Base-by-base conservation (phyloP, 2,888 invertebrate genomes). In the Gymnocheta viridis region DNA sequence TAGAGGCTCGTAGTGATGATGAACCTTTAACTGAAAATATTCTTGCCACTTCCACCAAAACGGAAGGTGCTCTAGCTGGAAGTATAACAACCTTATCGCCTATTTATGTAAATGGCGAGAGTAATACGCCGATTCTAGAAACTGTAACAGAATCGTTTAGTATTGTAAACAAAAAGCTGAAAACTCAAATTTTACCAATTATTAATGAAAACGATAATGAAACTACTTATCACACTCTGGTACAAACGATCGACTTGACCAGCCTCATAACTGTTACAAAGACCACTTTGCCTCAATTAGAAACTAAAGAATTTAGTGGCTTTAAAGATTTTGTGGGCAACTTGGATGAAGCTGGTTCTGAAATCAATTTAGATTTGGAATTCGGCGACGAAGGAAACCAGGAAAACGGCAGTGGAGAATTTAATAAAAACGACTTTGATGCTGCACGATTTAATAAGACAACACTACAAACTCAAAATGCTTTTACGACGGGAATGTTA, bases 91-190 rank as follows among this genome's bases (percentile, higher is more conserved):
- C 97, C 1, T 93, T 98, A 44, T 96, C 97, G 10, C 94, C 97
- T 0, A 94, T 98, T 84, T 95, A 95, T 81, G 94, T 95, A 7
- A 96, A 95, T 87, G 96, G 95, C 87, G 80, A 82, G 3, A 94
- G 95, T 90, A 96, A 96, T 91, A 97, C 97, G 0, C 97, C 97
- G 14, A 96, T 97, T 0, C 92, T 98, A 67, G 97, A 97, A 93
- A 97, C 97, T 0, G 93, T 96, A 54, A 97, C 97, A 0, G 97
- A 98, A 92, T 97, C 97, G 3, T 98, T 97, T 92, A 97, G 97
- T 87, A 97, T 98, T 5, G 97, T 97, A 0, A 97, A 98, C 91
- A 94, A 96, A 10, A 95, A 97, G 93, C 92, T 97, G 19, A 97
- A 97, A 92, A 98, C 98, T 0, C 97, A 98, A 90, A 94, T 98